A percentile compares a stretch with the other conserved stretches of the same genome.
Evolutionary conservation across 2,888 invertebrate genomes (phyloP).

Genomic region (Myopa tessellatipennis): DNA sequence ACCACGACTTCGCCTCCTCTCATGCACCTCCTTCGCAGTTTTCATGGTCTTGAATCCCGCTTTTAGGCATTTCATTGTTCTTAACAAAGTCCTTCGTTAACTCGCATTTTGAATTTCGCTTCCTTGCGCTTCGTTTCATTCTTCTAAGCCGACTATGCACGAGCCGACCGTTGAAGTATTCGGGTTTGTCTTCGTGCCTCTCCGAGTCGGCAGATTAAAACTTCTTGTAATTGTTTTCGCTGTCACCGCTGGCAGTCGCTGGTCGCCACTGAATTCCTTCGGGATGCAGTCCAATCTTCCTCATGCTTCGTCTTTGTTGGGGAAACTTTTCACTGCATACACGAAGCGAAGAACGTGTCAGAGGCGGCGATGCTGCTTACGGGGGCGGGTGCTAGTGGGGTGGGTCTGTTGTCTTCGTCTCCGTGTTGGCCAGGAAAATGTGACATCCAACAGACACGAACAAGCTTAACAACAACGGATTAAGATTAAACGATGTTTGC

Average conservation of each 20-base stretch:
- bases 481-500: constrained; percentile 30
- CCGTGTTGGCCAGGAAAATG: neutral
- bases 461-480: constrained; percentile 5
- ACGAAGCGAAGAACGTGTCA: neutral
- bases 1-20: no score
- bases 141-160: neutral
- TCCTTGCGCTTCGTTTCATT: neutral
- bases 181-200: neutral
- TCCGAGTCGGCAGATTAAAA: neutral
- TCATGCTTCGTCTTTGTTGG: neutral
- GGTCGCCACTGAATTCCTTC: neutral
- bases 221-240: constrained; percentile 12
- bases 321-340: neutral
- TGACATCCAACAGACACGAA: constrained; percentile 5
- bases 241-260: constrained; percentile 1
- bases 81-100: no score
- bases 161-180: neutral
- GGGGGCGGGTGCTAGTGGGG: neutral
- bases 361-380: no score
- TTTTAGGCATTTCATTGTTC: no score
- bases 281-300: neutral
- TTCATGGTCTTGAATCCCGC: no score
- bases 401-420: neutral
- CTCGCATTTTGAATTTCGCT: no score
- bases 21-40: no score